phyloP scores from a whole-genome alignment of 2,797 vertebrate genomes.

The Microctenopoma lineatum region DNA sequence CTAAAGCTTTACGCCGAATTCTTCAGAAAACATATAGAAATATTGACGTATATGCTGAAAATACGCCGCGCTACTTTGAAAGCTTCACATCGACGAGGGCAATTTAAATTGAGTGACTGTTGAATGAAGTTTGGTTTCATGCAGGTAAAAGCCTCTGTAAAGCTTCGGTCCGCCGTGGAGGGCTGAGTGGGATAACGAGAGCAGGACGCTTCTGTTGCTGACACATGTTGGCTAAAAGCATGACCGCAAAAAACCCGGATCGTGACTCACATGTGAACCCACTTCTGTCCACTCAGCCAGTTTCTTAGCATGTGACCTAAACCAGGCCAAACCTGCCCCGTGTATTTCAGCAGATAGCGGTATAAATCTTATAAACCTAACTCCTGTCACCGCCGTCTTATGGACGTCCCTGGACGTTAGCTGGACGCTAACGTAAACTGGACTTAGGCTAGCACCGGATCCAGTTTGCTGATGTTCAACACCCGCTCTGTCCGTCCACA shows the following conservation, averaged over 20 bases:
- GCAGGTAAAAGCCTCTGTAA: too few species aligned
- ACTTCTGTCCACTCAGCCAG: not conserved
- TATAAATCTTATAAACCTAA: too few species aligned
- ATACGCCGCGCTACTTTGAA: not conserved
- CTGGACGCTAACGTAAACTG: conserved; percentile 37
- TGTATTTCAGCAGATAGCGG: not conserved
- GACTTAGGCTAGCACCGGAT: conserved; percentile 10
- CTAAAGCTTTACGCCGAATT: conserved; percentile 8
- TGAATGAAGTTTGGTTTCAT: conserved; percentile 6
- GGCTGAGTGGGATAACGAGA: not conserved
- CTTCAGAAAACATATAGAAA: fast-evolving
- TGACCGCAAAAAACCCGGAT: conserved; percentile 4
- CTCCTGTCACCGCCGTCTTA: too few species aligned
- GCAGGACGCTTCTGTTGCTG: not conserved
- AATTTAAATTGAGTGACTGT: not conserved
- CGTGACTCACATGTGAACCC: conserved; percentile 34
- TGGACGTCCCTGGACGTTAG: conserved; percentile 1
- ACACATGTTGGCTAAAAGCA: conserved; percentile 8
- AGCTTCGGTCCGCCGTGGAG: too few species aligned
- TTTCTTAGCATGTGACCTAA: not conserved
- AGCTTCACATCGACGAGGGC: fast-evolving
- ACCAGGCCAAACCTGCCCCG: not conserved
- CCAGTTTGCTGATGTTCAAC: not conserved
- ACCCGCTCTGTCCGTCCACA: not conserved
- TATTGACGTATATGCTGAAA: not conserved